A percentile compares a stretch with the other conserved stretches of the same genome.
Conservation (phyloP, 2,797 vertebrate genomes). For the Acipenser oxyrinchus region DNA sequence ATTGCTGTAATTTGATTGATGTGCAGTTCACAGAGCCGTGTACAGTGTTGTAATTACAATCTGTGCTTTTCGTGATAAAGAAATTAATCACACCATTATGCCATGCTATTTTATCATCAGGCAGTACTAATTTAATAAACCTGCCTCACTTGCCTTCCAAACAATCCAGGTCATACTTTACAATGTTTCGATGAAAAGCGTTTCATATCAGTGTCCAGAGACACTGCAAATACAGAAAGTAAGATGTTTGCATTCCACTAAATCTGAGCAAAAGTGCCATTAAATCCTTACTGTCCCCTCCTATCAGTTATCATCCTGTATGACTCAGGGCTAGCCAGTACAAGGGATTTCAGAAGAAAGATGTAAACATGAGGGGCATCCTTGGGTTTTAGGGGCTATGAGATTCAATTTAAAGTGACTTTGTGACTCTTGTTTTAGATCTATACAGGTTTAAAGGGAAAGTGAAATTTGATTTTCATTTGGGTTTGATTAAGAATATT, state of each 20-base stretch:
- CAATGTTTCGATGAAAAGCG: constrained; percentile 2
- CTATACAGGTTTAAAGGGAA: too few relatives aligned
- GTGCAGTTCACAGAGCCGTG: constrained; percentile 55
- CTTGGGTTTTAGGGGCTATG: too few relatives aligned
- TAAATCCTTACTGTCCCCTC: constrained; percentile 46
- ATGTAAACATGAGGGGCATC: too few relatives aligned
- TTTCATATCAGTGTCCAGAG: constrained; percentile 1
- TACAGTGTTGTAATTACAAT: constrained; percentile 78
- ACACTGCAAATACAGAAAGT: not conserved
- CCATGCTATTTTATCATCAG: constrained; percentile 52
- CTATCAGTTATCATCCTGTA: constrained; percentile 36
- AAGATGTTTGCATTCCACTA: constrained; percentile 21
- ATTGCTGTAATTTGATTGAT: constrained; percentile 66
- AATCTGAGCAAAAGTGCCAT: constrained; percentile 34
- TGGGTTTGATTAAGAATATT: too few relatives aligned
- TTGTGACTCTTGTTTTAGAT: too few relatives aligned
- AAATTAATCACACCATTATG: constrained; percentile 80
- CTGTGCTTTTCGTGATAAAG: constrained; percentile 69
- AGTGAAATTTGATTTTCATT: too few relatives aligned
- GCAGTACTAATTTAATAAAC: constrained; percentile 59
- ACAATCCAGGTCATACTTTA: constrained; percentile 24
- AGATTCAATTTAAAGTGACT: too few relatives aligned
- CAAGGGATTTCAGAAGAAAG: too few relatives aligned
- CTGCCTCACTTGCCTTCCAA: constrained; percentile 51
- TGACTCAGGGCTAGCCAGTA: not conserved